Base-by-base conservation (phyloP, 2,888 invertebrate species). In the Torymus auratus region DNA sequence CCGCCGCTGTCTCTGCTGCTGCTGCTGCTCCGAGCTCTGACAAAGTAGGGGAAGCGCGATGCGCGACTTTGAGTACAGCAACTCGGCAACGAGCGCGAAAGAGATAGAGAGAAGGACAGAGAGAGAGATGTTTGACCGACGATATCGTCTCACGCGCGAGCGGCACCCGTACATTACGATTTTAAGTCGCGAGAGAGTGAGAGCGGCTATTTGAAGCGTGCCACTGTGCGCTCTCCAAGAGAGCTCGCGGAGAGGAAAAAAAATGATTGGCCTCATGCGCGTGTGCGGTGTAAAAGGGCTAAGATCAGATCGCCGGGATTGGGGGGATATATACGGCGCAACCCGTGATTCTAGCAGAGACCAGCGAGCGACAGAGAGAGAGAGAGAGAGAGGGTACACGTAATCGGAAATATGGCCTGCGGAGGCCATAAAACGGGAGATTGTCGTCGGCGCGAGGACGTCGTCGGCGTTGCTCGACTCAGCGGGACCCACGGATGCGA, bases 401-500 rank as follows among this genome's bases (percentile, higher is more conserved):
- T 84, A 85, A 86, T 86, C 84, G 85, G 82, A 85, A 86, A 84
- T 86, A 85, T 84, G 83, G 84, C 81, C 84, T 83, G 84, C 85
- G 84, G 83, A 85, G 86, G 86, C 86, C 86, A 88, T 88, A 89
- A 88, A 89, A 89, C 86, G 87, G 84, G 88, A 89, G 88, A 65
- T 28, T 28, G 53, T 50, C 23, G 28, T 15, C 13, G 2, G 11
- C 88, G 87, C 56, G 69, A 14, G 1, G 28, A 15, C 65, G 64
- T n/a, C n/a, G 14, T 23, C 83, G 88, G 7, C 41, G 87, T 86
- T 88, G 88, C 89, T 89, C 85, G 87, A 85, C 87, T 90, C 89
- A 88, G 89, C 89, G 85, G 88, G 88, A 88, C 85, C 87, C 58
- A 85, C 84, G 87, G 87, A 88, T 87, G 85, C 87, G 88, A 89